Evolutionary conservation across 2,888 invertebrate species (phyloP), one percentile per base, ranked within the genome.

Genomic region (Eilema depressum): DNA sequence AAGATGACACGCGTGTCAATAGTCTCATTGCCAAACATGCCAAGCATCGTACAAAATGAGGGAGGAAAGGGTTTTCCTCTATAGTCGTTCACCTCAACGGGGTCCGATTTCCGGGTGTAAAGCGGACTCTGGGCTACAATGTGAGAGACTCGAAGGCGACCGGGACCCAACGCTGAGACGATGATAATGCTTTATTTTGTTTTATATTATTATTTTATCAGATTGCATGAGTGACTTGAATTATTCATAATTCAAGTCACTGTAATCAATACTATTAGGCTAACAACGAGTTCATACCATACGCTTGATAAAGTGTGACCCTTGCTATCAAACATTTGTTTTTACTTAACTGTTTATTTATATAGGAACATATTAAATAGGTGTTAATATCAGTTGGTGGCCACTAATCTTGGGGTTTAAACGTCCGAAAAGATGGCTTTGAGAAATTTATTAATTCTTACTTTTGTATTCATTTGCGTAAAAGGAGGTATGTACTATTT

Each of bases 221-320:
- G n/a, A n/a, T 0, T 53, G 20, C 17, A 1, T 41, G 17, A 41
- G 17, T 17, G 41, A 17, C 41, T 41, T 41, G 41, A 41, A 41
- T 41, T 41, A 41, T 41, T 41, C 10, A 53, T 53, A 53, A 53
- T 53, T 53, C 20, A 53, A 53, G 53, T 10, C 8, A 20, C 53
- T 2, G 10, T 53, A 53, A 5, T n/a, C n/a, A 37, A 37, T 37
- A 25, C 37, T 17, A 41, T 25, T 41, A 12, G 59, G 30, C 41
- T 25, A 64, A 12, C 20, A 66, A 53, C 63, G n/a, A 11, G 59
- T 53, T 53, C 47, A 14, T 63, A 7, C 33, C 47, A 14, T 63
- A 7, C 33, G 23, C 8, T 60, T 37, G 70, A 71, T 71, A 71
- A 67, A 25, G 25, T 7, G 41, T 71, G 70, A 71, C 67, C 68